Evolutionary conservation across 2,797 vertebrate species (phyloP).

Genomic region (Triplophysa bombifrons): DNA sequence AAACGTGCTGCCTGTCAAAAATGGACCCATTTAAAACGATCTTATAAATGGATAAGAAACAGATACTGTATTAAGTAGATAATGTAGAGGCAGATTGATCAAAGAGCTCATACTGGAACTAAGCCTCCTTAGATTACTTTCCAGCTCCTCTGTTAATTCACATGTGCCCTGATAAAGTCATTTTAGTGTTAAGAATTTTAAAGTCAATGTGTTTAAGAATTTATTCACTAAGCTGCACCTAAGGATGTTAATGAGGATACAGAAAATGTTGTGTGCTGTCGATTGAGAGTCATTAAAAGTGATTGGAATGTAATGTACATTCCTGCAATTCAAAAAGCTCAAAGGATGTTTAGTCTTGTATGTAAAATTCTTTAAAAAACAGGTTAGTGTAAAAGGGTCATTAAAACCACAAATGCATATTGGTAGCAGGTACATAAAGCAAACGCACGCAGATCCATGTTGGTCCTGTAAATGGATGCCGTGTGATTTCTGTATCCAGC

Average conservation of each 20-base stretch:
- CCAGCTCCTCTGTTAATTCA: conserved; percentile 38
- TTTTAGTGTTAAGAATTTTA: neutral
- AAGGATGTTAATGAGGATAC: neutral
- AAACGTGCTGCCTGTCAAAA: too few relatives aligned
- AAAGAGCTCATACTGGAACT: neutral
- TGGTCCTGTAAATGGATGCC: conserved; percentile 62
- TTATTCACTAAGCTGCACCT: neutral
- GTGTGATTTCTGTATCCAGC: conserved; percentile 77
- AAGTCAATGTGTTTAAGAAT: neutral
- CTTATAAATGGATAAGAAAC: neutral
- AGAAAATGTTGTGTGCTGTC: neutral
- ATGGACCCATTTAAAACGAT: neutral
- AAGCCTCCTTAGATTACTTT: conserved; percentile 6
- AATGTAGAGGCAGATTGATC: neutral
- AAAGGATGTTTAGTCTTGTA: neutral
- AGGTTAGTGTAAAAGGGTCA: neutral
- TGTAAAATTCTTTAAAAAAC: neutral
- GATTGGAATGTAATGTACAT: conserved; percentile 2
- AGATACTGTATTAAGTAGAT: neutral
- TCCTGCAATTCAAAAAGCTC: neutral
- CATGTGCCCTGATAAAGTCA: neutral
- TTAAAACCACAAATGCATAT: neutral
- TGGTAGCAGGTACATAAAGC: conserved; percentile 20
- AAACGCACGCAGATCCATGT: conserved; percentile 45
- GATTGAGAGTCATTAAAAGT: neutral